phyloP scores from a whole-genome alignment of 2,113 vertebrate species.

The Prunella himalayana region DNA sequence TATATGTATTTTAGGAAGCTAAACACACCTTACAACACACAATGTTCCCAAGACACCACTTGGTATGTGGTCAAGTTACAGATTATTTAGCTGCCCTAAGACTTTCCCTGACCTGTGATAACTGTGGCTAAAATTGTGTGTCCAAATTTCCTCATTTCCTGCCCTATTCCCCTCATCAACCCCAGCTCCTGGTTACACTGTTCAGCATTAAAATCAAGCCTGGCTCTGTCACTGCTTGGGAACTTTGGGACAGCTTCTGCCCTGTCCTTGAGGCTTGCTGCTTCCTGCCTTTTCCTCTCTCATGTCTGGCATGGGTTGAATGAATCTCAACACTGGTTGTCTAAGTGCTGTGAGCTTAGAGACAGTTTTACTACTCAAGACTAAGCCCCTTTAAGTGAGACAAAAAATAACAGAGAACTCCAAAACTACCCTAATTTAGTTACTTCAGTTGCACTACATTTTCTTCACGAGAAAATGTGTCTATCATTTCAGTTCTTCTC shows the following conservation, averaged over 20 bases:
- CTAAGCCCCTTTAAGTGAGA: not conserved
- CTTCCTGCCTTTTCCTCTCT: not conserved
- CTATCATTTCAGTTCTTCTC: not conserved
- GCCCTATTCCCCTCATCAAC: not conserved
- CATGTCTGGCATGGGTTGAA: not conserved
- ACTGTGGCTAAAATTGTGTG: not conserved
- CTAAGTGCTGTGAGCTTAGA: not conserved
- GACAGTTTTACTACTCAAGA: not conserved
- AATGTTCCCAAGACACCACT: not conserved
- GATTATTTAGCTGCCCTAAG: slow-evolving; percentile 1
- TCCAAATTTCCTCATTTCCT: not conserved
- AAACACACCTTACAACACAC: not conserved
- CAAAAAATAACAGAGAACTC: not conserved
- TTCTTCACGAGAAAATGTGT: not conserved
- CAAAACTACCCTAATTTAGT: not conserved
- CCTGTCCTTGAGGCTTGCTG: fast-evolving
- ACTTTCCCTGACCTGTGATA: not conserved
- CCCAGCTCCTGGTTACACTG: not conserved
- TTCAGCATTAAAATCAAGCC: not conserved
- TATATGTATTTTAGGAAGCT: not conserved
- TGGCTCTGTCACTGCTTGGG: not conserved
- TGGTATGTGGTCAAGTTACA: not conserved
- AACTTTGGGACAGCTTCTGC: not conserved
- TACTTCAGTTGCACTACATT: not conserved
- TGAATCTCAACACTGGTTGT: not conserved